Conservation (phyloP, 2,113 vertebrate species). For the Miniopterus natalensis region DNA sequence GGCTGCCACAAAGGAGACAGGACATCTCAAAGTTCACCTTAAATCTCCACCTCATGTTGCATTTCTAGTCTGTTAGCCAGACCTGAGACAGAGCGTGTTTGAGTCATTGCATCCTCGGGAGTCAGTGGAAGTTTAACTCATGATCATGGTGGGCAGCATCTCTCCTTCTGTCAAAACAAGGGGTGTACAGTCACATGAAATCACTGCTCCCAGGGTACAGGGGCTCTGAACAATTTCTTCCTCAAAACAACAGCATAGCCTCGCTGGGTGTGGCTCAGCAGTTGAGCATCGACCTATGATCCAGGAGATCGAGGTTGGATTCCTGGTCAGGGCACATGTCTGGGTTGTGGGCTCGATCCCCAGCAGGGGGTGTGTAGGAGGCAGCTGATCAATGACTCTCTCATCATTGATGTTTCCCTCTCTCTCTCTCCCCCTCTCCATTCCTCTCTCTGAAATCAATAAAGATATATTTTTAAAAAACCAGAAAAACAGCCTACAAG, state of each 20-base stretch:
- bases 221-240: neutral
- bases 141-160: neutral
- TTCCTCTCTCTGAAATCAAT: too few relatives aligned
- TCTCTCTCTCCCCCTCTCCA: too few relatives aligned
- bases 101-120: neutral
- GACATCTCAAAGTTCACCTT: neutral
- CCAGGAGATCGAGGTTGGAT: too few relatives aligned
- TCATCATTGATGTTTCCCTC: too few relatives aligned
- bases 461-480: too few relatives aligned
- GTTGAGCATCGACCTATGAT: too few relatives aligned
- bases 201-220: neutral
- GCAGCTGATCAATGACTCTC: too few relatives aligned
- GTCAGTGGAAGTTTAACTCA: neutral
- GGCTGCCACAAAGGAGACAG: too few relatives aligned
- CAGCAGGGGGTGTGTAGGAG: too few relatives aligned
- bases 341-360: too few relatives aligned
- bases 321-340: too few relatives aligned
- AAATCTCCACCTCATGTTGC: accelerated
- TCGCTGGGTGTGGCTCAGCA: too few relatives aligned
- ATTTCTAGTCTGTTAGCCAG: neutral
- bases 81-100: neutral
- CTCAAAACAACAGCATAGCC: neutral
- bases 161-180: neutral
- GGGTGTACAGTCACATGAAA: neutral
- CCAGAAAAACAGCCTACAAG: neutral